These are phyloP conservation scores for Ctenopoma kingsleyae DNA, from an alignment of 2,797 vertebrate species.

Conservation along the genomic window DNA sequence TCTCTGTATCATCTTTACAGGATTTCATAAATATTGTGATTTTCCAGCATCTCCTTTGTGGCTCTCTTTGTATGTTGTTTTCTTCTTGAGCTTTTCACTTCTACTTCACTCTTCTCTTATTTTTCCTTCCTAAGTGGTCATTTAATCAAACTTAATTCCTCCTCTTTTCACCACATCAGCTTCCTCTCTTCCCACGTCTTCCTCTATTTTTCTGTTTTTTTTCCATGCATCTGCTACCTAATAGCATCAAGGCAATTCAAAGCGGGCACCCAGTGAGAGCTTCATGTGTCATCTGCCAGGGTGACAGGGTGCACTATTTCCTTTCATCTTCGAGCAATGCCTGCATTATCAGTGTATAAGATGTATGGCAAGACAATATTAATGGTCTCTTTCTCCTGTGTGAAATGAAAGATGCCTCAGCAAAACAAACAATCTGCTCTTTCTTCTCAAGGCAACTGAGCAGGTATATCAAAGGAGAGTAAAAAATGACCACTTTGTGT, in stretches of 20 bases:
- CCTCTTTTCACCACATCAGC: constrained; percentile 5
- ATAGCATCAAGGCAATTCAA: constrained; percentile 67
- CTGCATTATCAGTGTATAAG: constrained; percentile 85
- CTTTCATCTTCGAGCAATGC: constrained; percentile 86
- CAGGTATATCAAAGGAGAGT: constrained; percentile 81
- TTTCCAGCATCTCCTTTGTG: constrained; percentile 9
- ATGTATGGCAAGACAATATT: constrained; percentile 85
- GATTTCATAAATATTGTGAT: constrained; percentile 12
- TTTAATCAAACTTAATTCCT: constrained; percentile 46
- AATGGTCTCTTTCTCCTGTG: constrained; percentile 77
- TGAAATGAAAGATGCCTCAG: constrained; percentile 82
- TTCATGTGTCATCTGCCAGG: constrained; percentile 82
- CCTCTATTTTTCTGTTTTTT: constrained; percentile 11
- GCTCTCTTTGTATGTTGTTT: constrained; percentile 14
- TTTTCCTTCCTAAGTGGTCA: constrained; percentile 22
- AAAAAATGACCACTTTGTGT: constrained; percentile 76
- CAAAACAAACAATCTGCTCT: constrained; percentile 85
- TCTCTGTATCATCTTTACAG: constrained; percentile 1
- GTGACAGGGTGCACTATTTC: constrained; percentile 84
- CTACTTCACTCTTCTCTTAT: background rate
- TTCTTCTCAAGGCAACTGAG: constrained; percentile 82
- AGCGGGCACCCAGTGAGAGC: constrained; percentile 59
- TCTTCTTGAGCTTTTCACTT: background rate
- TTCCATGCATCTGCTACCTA: constrained; percentile 21
- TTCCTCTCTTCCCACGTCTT: constrained; percentile 19